A percentile compares a stretch with the other conserved stretches of the same genome.
phyloP scores from a whole-genome alignment of 2,113 vertebrate species.

The Nycticryphes semicollaris region DNA sequence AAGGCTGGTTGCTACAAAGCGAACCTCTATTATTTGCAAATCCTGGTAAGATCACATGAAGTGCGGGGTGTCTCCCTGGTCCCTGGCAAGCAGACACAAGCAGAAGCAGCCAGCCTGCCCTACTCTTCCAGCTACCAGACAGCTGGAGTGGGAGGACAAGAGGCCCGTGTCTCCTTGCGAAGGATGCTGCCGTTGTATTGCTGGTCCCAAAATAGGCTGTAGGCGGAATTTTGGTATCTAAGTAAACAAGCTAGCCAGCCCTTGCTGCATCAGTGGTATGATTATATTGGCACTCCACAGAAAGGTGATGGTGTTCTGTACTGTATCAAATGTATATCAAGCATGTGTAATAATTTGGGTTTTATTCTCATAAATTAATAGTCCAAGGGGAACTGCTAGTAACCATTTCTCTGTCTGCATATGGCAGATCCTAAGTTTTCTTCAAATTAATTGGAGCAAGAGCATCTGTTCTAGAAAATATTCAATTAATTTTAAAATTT shows the following conservation, averaged over 20 bases:
- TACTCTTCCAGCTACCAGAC: background rate
- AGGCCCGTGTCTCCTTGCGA: rapidly evolving
- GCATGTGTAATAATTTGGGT: background rate
- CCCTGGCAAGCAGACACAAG: background rate
- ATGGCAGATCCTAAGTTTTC: background rate
- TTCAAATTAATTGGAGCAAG: conserved; percentile 1
- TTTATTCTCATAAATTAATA: background rate
- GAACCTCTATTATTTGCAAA: background rate
- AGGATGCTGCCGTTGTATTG: rapidly evolving
- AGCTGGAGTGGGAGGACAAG: background rate
- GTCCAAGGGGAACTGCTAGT: background rate
- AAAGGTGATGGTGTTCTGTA: background rate
- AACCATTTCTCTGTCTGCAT: background rate
- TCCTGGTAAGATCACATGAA: background rate
- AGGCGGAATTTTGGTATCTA: background rate
- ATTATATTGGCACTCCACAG: background rate
- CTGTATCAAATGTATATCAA: background rate
- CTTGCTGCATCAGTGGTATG: background rate
- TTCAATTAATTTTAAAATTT: background rate
- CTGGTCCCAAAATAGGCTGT: background rate
- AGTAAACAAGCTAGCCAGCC: background rate
- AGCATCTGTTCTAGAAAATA: background rate
- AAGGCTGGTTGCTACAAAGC: background rate
- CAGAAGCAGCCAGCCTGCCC: background rate
- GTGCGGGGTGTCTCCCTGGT: background rate